A percentile compares a stretch with the other conserved stretches of the same genome.
These are phyloP conservation scores for Ambastaia sidthimunki DNA, from an alignment of 2,797 vertebrate species.

Conservation along the genomic window DNA sequence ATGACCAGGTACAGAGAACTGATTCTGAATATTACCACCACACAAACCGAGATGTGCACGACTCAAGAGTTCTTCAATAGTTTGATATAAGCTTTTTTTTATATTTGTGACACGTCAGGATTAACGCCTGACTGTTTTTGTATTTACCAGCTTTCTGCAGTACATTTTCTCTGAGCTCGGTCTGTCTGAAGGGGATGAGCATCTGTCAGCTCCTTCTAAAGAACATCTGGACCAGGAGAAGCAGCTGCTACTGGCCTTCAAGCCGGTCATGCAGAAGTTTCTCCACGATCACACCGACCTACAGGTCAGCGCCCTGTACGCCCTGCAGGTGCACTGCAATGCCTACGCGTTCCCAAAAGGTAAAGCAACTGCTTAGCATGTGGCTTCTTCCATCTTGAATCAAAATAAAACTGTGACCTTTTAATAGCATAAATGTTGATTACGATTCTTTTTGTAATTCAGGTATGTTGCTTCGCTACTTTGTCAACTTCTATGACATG, in stretches of 20 bases:
- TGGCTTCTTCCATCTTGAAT: neutral
- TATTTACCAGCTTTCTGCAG: conserved; percentile 88
- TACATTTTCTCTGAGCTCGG: conserved; percentile 94
- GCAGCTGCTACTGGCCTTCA: conserved; percentile 93
- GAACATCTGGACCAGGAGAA: conserved; percentile 96
- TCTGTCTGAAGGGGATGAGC: conserved; percentile 86
- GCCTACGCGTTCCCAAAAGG: conserved; percentile 93
- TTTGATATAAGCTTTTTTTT: neutral
- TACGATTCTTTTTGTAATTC: neutral
- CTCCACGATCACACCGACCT: conserved; percentile 97
- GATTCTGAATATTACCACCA: neutral
- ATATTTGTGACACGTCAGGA: rapidly evolving
- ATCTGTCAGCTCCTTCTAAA: conserved; percentile 89
- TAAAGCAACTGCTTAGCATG: conserved; percentile 53
- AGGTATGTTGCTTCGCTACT: conserved; percentile 99
- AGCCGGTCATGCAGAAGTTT: conserved; percentile 99
- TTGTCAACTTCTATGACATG: conserved; percentile 98
- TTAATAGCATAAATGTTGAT: neutral
- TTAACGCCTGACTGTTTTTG: neutral
- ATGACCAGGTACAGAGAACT: conserved; percentile 87
- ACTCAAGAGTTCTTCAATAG: neutral
- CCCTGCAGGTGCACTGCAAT: conserved; percentile 97
- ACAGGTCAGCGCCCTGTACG: conserved; percentile 97
- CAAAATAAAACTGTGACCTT: neutral
- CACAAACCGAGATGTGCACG: too few species aligned